Percentiles rank a stretch among this genome's conserved stretches.
Evolutionary conservation across 1,140 invertebrate genomes (phyloP).

Genomic region (Caenorhabditis brenneri): DNA sequence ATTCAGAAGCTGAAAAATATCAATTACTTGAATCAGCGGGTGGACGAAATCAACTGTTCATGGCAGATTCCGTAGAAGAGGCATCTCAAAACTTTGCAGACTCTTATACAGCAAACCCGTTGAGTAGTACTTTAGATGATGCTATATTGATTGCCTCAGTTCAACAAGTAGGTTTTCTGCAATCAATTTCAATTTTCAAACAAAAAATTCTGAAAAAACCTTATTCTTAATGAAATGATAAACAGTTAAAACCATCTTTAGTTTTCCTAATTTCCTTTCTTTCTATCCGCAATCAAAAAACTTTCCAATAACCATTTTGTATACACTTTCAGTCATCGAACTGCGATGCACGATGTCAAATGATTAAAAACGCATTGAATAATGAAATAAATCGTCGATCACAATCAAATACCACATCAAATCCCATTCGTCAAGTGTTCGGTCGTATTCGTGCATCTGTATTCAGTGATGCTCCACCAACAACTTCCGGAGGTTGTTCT

Average conservation of each 20-base stretch:
- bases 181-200: neutral
- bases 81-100: slow-evolving; percentile 34
- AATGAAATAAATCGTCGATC: neutral
- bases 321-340: neutral
- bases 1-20: slow-evolving; percentile 39
- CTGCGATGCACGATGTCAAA: slow-evolving; percentile 22
- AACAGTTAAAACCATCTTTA: no score
- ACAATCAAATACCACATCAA: neutral
- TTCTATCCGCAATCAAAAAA: no score
- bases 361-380: slow-evolving; percentile 35
- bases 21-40: slow-evolving; percentile 18
- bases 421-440: neutral
- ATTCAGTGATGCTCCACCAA: neutral
- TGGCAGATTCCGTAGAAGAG: slow-evolving; percentile 44
- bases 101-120: neutral
- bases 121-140: neutral
- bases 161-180: neutral
- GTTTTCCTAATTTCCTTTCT: no score
- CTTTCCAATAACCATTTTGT: neutral
- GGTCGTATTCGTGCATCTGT: neutral
- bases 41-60: slow-evolving; percentile 37
- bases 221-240: no score
- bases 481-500: neutral
- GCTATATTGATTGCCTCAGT: neutral
- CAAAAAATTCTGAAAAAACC: no score